Base-by-base conservation (phyloP, 2,888 invertebrate genomes). In the Deilephila elpenor region DNA sequence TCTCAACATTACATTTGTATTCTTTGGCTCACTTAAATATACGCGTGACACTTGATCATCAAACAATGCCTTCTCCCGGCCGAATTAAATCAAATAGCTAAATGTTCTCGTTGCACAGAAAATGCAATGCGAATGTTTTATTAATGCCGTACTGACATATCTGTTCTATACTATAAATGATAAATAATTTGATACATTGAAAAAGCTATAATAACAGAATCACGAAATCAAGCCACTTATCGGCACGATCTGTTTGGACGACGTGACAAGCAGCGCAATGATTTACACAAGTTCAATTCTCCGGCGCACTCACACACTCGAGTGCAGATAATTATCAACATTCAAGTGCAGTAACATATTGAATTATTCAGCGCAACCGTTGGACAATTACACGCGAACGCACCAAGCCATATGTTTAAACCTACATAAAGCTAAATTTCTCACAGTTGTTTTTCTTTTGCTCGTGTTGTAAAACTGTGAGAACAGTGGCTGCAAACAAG, bases 361-460 rank as follows among this genome's bases (percentile, higher is more conserved):
- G 78, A 75, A 77, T 79, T 75, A 82, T 83, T 80, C 82, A 80
- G 72, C 75, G 77, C 78, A 78, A 80, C 79, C 77, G 78, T 81
- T 78, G 76, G 77, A 77, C 78, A 82, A 82, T 83, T 80, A 80
- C 81, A 75, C 75, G 70, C 77, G 75, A 80, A 76, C 77, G 78
- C 76, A 73, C 44, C 73, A 76, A 79, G 78, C 82, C 83, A 84
- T 85, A 83, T 83, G 84, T 87, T 84, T 83, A 82, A 79, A 77
- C 78, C 64, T 59, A 78, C 79, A 80, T 80, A 81, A 78, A 79
- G 76, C 75, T 78, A 80, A 83, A 80, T 83, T 88, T 91, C 90
- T 88, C 91, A 91, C 89, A 86, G 85, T 88, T 84, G 88, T 91
- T 90, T 90, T 90, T 87, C 83, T 86, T 82, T 81, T 79, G 80